Base-by-base conservation (phyloP, 2,888 invertebrate genomes). In the Drosophila barbarae region DNA sequence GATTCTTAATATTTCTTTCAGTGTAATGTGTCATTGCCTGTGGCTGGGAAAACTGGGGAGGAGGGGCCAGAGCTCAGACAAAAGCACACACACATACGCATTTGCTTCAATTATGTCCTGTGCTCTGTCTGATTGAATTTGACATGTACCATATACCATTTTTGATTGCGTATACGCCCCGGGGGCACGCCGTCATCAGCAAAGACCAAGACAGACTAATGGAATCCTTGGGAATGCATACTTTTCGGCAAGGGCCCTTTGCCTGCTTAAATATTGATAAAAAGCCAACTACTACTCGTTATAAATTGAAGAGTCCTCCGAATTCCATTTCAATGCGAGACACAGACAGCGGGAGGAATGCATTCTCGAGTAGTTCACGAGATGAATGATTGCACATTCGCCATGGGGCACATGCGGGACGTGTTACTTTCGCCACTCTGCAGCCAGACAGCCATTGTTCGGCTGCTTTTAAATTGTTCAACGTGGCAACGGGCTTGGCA, bases 111-210 rank as follows among this genome's bases (percentile, higher is more conserved):
- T 83, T 83, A 74, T 70, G 73, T 76, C 66, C 68, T 79, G 68
- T 60, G 69, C 81, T 58, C 79, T 83, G 77, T 83, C 76, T 83
- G 81, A 81, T 81, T 85, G 85, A 83, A 77, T 85, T 83, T 76
- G 81, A 80, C 74, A 80, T 77, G 71, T 80, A 26, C 6, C 77
- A 83, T 81, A 76, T 77, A 71, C 73, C 49, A 76, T 83, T 76
- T 85, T 71, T 82, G 85, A 85, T 82, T 82, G 85, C 72, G 76
- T 72, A 80, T 73, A 71, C 71, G 78, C 74, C 74, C 52, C 51
- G 61, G 51, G 71, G 72, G 69, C 53, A 26, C 69, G 47, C 75
- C 64, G 50, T 74, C 75, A 66, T 64, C 65, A 41, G 58, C 74
- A 35, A 13, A 35, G 46, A 35, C 12, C 38, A 26, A 41, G 21